Evolutionary conservation across 1,140 invertebrate genomes (phyloP).

Genomic region (Macrostomum lignano): DNA sequence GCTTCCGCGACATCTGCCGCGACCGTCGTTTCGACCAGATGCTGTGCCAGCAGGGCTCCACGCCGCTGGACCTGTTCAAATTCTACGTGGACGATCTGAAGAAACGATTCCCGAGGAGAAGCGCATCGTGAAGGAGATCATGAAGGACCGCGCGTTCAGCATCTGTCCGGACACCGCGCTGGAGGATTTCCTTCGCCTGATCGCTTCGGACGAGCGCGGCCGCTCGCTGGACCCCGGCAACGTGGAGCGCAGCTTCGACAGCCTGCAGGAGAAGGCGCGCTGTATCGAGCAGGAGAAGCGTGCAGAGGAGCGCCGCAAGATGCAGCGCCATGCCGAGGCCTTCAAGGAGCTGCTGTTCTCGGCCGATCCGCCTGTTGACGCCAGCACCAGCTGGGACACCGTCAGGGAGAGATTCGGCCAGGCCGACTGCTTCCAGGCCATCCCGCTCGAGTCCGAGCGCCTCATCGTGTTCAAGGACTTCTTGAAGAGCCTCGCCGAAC

Average conservation of each 20-base stretch:
- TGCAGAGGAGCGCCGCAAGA: neutral
- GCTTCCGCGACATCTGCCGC: constrained; percentile 68
- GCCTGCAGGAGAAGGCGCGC: neutral
- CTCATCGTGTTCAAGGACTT: neutral
- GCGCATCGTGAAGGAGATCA: constrained; percentile 84
- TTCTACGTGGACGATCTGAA: constrained; percentile 97
- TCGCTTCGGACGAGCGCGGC: constrained; percentile 68
- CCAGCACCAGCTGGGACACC: neutral
- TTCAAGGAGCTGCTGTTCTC: neutral
- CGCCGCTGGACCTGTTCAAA: constrained; percentile 86
- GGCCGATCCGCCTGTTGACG: neutral
- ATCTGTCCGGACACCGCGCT: constrained; percentile 48
- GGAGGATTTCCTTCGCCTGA: constrained; percentile 77
- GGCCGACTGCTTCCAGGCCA: neutral
- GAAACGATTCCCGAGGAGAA: constrained; percentile 88
- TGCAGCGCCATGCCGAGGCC: neutral
- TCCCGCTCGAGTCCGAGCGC: neutral
- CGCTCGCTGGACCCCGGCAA: constrained; percentile 73
- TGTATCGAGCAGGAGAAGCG: neutral
- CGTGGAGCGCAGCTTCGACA: constrained; percentile 58
- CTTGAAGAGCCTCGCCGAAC: no score
- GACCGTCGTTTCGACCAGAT: constrained; percentile 61
- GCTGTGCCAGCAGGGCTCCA: constrained; percentile 63
- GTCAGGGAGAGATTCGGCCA: neutral
- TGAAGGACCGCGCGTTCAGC: constrained; percentile 32